Conservation (phyloP, 2,113 vertebrate genomes). For the Cinclus cinclus region DNA sequence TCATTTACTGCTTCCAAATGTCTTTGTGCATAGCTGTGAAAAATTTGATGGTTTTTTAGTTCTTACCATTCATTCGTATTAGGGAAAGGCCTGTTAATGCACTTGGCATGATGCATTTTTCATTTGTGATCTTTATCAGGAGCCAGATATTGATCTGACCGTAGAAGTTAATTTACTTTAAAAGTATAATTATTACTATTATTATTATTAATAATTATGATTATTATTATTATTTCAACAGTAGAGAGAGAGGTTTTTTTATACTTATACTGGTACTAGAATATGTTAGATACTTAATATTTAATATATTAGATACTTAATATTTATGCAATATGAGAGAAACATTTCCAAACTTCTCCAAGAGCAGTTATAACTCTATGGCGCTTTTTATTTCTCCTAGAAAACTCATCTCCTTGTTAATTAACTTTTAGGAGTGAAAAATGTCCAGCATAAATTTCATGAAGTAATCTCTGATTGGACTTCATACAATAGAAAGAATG, state of each 20-base stretch:
- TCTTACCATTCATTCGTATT: not conserved
- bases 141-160: not conserved
- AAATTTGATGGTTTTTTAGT: not conserved
- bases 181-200: not conserved
- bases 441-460: slow-evolving; percentile 7
- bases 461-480: slow-evolving; percentile 6
- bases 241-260: not conserved
- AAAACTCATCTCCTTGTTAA: slow-evolving; percentile 22
- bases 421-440: slow-evolving; percentile 40
- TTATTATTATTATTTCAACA: not conserved
- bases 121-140: not conserved
- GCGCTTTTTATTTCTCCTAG: not conserved
- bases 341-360: not conserved
- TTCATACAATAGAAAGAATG: not conserved
- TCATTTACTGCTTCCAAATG: not conserved
- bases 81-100: not conserved
- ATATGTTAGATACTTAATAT: no score
- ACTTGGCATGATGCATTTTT: not conserved
- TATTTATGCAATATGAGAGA: not conserved
- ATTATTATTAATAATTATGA: not conserved
- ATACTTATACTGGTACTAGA: not conserved
- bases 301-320: no score
- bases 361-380: not conserved
- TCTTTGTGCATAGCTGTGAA: not conserved
- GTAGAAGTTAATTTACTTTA: not conserved